Evolutionary conservation across 2,888 invertebrate species (phyloP), one percentile per base, ranked within the genome.

Genomic region (Drosophila mulleri): DNA sequence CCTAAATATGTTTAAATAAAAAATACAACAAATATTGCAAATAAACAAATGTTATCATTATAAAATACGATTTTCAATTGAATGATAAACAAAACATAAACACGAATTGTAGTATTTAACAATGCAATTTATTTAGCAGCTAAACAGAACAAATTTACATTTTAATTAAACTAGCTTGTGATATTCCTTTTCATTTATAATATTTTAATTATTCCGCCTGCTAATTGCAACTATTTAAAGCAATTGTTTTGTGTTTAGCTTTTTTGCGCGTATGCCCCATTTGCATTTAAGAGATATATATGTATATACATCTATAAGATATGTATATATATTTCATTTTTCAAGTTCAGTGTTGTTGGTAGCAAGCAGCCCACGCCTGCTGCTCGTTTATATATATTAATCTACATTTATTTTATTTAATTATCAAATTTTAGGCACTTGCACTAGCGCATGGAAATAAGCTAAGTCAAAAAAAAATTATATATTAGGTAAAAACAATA

Each of bases 301-400:
- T 67, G 47, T 26, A 64, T 48, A 37, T 61, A 41, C n/a, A n/a
- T n/a, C n/a, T n/a, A n/a, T n/a, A n/a, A n/a, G n/a, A 26, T 7
- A 16, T 6, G 7, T 54, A 50, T 56, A 54, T 54, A 54, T 56
- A 54, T 70, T 78, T 69, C 52, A 67, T 78, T 88, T 76, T 85
- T 83, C 83, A 85, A 88, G 88, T 85, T 85, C 85, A 88, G 68
- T 86, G 80, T 75, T 78, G 66, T 57, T 41, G 39, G n/a, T n/a
- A 44, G 50, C 44, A 42, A 44, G 50, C 44, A 42, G 41, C 71
- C 66, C 64, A 71, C 71, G 61, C 75, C 63, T 54, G 63, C 12
- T 50, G 42, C 26, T 32, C 1, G 29, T 47, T n/a, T n/a, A 26
- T 39, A 26, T 16, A 26, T 35, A 60, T 48, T 18, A 60, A 79